Percentiles rank a stretch among this genome's conserved stretches.
phyloP scores from a whole-genome alignment of 2,113 vertebrate species.

The Bubalus kerabau region DNA sequence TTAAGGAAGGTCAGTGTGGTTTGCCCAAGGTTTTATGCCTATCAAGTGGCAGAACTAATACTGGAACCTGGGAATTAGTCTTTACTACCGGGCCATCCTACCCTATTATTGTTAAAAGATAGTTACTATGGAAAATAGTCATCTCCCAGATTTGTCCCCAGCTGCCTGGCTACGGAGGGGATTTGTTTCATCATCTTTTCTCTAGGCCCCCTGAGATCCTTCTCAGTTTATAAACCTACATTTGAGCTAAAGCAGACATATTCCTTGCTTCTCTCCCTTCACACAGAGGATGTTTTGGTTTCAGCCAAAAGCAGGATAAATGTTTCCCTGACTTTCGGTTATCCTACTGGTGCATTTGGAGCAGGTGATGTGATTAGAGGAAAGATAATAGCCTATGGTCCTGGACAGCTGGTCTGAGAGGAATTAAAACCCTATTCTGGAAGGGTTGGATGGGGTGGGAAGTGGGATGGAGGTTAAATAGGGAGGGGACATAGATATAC shows the following conservation, averaged over 20 bases:
- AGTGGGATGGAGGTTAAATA: background rate
- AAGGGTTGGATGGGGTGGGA: background rate
- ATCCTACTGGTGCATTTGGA: background rate
- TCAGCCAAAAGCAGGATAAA: constrained; percentile 1
- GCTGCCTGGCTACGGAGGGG: background rate
- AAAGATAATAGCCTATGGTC: constrained; percentile 28
- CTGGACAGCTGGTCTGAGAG: constrained; percentile 13
- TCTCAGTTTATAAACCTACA: constrained; percentile 25
- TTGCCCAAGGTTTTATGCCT: background rate
- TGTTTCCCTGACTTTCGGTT: background rate
- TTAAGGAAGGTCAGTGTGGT: background rate
- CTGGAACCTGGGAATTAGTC: background rate
- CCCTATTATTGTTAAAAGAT: background rate
- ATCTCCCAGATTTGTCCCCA: background rate
- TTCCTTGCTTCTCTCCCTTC: constrained; percentile 21
- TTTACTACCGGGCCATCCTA: background rate
- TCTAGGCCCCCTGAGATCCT: background rate
- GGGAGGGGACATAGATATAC: background rate
- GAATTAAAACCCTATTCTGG: constrained; percentile 8
- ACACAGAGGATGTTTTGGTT: constrained; percentile 35
- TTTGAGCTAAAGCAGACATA: constrained; percentile 41
- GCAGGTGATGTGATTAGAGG: constrained; percentile 19
- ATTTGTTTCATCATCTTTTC: constrained; percentile 12
- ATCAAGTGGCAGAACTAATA: background rate
- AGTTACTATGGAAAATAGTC: background rate